Percentiles rank a stretch among this genome's conserved stretches.
phyloP scores from a whole-genome alignment of 2,797 vertebrate species.

The Scarus forsteni region DNA sequence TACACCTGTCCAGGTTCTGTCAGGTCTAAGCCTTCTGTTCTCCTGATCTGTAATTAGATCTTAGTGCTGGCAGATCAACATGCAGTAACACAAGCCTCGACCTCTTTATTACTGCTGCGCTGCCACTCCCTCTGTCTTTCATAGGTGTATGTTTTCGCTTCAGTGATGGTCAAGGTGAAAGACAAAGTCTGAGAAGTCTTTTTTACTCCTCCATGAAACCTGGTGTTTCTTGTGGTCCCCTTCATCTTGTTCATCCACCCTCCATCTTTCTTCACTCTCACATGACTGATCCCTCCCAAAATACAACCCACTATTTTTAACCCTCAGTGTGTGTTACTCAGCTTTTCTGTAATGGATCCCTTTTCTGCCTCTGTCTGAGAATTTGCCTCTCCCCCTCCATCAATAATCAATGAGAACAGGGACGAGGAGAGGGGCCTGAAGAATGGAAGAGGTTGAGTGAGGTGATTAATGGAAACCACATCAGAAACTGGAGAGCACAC shows the following conservation, averaged over 20 bases:
- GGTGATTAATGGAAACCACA: slow-evolving; percentile 70
- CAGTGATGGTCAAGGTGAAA: slow-evolving; percentile 29
- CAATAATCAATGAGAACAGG: slow-evolving; percentile 70
- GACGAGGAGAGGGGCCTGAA: slow-evolving; percentile 33
- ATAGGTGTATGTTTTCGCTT: slow-evolving; percentile 9
- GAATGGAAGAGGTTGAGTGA: slow-evolving; percentile 26
- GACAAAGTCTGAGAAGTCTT: neutral
- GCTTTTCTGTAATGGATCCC: slow-evolving; percentile 66
- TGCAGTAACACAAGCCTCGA: slow-evolving; percentile 69
- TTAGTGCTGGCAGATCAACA: slow-evolving; percentile 58
- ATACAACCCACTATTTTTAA: slow-evolving; percentile 52
- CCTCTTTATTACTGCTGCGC: slow-evolving; percentile 66
- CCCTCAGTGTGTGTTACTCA: slow-evolving; percentile 16
- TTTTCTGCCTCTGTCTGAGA: slow-evolving; percentile 45
- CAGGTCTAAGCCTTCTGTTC: slow-evolving; percentile 4
- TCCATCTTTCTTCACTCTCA: neutral
- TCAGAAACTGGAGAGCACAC: slow-evolving; percentile 64
- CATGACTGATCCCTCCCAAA: slow-evolving; percentile 40
- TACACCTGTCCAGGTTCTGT: slow-evolving; percentile 18
- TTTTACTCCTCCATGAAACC: neutral
- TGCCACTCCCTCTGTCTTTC: slow-evolving; percentile 40
- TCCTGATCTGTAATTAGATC: slow-evolving; percentile 77
- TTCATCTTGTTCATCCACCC: slow-evolving; percentile 13
- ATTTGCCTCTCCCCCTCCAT: slow-evolving; percentile 57
- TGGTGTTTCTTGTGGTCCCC: slow-evolving; percentile 1